phyloP scores from a whole-genome alignment of 2,797 vertebrate species.

The Cynodonichthys magdalenae region DNA sequence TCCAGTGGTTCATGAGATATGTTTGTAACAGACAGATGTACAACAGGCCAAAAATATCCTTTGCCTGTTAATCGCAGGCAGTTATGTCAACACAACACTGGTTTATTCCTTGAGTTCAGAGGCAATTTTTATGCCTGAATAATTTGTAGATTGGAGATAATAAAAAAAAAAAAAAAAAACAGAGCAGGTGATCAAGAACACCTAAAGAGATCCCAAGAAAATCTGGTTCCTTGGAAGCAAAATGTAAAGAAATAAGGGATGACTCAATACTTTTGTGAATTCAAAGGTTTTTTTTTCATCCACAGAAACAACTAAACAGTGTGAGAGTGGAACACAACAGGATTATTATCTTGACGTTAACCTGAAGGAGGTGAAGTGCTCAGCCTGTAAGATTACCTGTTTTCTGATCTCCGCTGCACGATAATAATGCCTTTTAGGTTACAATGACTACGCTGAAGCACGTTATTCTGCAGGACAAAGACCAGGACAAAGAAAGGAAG shows the following conservation, averaged over 20 bases:
- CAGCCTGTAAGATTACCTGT: slow-evolving; percentile 40
- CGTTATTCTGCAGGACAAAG: slow-evolving; percentile 72
- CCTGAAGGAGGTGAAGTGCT: slow-evolving; percentile 40
- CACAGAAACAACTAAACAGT: slow-evolving; percentile 44
- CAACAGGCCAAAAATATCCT: too few species aligned
- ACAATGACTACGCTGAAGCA: slow-evolving; percentile 79
- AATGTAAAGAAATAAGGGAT: neutral
- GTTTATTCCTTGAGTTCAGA: too few species aligned
- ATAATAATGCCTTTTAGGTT: slow-evolving; percentile 76
- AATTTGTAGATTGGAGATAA: too few species aligned
- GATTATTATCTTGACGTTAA: slow-evolving; percentile 65
- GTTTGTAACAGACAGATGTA: too few species aligned
- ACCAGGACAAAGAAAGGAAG: slow-evolving; percentile 65
- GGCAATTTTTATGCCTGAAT: too few species aligned
- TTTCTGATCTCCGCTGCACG: slow-evolving; percentile 51
- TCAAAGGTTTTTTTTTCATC: slow-evolving; percentile 37
- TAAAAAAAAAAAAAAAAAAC: too few species aligned
- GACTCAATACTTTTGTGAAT: slow-evolving; percentile 21
- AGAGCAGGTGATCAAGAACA: too few species aligned
- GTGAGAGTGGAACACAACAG: slow-evolving; percentile 68
- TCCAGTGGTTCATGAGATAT: too few species aligned
- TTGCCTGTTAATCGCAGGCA: too few species aligned
- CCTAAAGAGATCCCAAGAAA: too few species aligned
- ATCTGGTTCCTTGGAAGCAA: too few species aligned
- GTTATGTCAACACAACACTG: too few species aligned